Evolutionary conservation across 2,888 invertebrate species (phyloP).

Genomic region (Drosophila engyochracea): DNA sequence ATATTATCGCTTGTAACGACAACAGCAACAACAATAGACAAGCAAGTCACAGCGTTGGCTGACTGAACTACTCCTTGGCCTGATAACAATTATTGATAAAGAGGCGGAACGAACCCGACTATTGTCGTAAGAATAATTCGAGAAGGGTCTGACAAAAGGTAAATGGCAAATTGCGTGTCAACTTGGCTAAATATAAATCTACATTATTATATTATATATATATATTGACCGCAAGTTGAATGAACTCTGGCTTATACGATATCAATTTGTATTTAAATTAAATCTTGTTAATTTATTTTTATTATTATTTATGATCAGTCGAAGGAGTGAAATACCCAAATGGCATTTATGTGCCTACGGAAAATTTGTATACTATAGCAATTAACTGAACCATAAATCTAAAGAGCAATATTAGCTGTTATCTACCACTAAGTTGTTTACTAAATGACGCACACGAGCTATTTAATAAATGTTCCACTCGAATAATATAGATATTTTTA

Average conservation of each 20-base stretch:
- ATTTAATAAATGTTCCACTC: background rate
- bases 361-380: conserved; percentile 7
- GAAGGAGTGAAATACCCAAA: background rate
- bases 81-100: conserved; percentile 49
- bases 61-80: conserved; percentile 36
- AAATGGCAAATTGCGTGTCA: conserved; percentile 6
- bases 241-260: conserved; percentile 13
- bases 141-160: conserved; percentile 7
- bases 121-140: conserved; percentile 2
- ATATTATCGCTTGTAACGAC: conserved; percentile 42
- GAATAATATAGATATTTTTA: conserved; percentile 1
- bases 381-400: conserved; percentile 7
- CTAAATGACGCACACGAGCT: conserved; percentile 20
- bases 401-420: background rate
- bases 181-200: background rate
- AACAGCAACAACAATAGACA: conserved; percentile 4
- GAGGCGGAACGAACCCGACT: background rate
- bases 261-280: conserved; percentile 24
- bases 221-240: conserved; percentile 23
- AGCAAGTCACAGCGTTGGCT: conserved; percentile 19
- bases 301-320: background rate
- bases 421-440: conserved; percentile 5
- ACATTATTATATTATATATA: background rate
- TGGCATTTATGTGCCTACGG: conserved; percentile 17
- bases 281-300: background rate